A percentile compares a stretch with the other conserved stretches of the same genome.
Evolutionary conservation across 2,888 invertebrate genomes (phyloP).

Genomic region (Amiota mariae): DNA sequence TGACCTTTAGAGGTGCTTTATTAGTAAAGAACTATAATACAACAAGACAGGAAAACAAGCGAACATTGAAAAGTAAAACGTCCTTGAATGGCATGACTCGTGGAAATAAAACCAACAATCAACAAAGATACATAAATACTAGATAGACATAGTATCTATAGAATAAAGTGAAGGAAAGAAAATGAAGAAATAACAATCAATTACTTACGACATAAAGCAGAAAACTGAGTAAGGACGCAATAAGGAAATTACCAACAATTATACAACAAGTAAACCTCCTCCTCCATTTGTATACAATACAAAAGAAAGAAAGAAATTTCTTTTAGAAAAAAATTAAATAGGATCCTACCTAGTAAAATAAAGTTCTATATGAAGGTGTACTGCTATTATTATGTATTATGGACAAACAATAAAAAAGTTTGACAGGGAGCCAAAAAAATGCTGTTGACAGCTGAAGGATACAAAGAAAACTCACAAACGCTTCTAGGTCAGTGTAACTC

Average conservation of each 20-base stretch:
- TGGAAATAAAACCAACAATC: background rate
- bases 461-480: background rate
- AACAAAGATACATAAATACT: too few species aligned
- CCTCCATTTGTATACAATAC: background rate
- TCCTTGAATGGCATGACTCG: constrained; percentile 12
- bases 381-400: too few species aligned
- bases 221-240: constrained; percentile 8
- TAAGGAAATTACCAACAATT: constrained; percentile 20
- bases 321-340: too few species aligned
- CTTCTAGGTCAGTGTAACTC: constrained; percentile 24
- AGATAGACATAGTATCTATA: too few species aligned
- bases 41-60: background rate
- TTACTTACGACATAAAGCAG: constrained; percentile 5
- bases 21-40: too few species aligned
- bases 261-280: background rate
- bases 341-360: too few species aligned
- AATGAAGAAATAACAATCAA: constrained; percentile 12
- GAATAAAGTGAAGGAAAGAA: background rate
- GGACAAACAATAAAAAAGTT: too few species aligned
- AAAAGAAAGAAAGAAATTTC: too few species aligned
- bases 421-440: too few species aligned
- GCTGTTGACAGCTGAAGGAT: too few species aligned
- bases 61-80: background rate
- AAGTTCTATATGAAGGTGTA: too few species aligned
- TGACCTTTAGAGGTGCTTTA: background rate